A percentile compares a stretch with the other conserved stretches of the same genome.
These are phyloP conservation scores for Balearica regulorum DNA, from an alignment of 2,797 vertebrate genomes.

Conservation along the genomic window DNA sequence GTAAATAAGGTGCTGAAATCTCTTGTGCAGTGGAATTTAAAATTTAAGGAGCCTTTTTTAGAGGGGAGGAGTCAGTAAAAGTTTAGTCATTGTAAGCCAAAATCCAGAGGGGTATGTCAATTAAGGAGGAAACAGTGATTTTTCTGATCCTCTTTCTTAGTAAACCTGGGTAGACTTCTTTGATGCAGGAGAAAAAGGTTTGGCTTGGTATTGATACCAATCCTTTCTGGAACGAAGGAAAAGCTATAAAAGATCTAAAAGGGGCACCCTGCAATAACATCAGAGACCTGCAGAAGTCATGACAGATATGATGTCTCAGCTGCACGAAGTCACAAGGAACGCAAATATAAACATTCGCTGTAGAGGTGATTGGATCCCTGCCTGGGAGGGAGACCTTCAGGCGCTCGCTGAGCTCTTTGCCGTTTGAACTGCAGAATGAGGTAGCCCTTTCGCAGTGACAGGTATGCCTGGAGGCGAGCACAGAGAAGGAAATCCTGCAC, in stretches of 20 bases:
- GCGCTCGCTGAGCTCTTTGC: neutral
- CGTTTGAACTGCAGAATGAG: neutral
- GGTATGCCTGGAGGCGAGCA: accelerated
- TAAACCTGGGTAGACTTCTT: neutral
- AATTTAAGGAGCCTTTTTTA: neutral
- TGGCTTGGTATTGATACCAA: neutral
- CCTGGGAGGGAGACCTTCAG: neutral
- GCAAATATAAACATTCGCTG: neutral
- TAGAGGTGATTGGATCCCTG: neutral
- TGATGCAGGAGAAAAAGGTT: neutral
- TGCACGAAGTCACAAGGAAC: neutral
- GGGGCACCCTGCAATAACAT: neutral
- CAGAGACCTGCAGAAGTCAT: neutral
- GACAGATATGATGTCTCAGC: neutral
- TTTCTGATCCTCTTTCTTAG: neutral
- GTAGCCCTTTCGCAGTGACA: neutral
- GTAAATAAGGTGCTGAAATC: neutral
- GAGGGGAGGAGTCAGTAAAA: neutral
- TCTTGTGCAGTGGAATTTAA: neutral
- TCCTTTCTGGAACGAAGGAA: neutral
- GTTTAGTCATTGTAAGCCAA: neutral
- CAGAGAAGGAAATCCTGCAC: neutral
- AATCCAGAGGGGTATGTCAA: neutral
- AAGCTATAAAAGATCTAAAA: neutral
- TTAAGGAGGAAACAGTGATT: neutral